These are phyloP conservation scores for Rana temporaria DNA, from an alignment of 2,113 vertebrate genomes.

Conservation along the genomic window DNA sequence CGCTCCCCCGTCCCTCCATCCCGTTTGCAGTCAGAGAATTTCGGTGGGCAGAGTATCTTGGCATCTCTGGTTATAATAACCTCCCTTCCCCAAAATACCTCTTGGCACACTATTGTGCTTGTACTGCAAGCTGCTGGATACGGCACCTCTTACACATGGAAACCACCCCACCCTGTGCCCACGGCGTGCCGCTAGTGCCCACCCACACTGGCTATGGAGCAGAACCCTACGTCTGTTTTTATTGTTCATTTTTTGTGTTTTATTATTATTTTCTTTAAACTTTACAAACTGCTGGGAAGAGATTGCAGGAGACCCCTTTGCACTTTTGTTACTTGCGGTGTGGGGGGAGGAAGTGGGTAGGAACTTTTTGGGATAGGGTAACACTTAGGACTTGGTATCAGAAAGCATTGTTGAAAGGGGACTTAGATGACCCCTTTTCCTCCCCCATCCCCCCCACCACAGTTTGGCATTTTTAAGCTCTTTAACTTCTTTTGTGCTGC, in stretches of 20 bases:
- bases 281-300: neutral
- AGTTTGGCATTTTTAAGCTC: neutral
- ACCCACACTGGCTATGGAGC: neutral
- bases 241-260: neutral
- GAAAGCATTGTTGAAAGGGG: neutral
- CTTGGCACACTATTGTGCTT: slow-evolving; percentile 27
- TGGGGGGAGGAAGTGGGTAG: slow-evolving; percentile 24
- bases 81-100: slow-evolving; percentile 32
- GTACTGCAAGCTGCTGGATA: slow-evolving; percentile 17
- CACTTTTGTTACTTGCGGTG: slow-evolving; percentile 26
- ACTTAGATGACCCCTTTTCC: neutral
- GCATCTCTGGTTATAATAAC: slow-evolving; percentile 39
- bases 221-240: too few species aligned
- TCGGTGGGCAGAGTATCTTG: slow-evolving; percentile 31
- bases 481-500: neutral
- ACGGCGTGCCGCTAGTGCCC: neutral
- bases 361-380: slow-evolving; percentile 13
- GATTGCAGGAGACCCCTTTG: slow-evolving; percentile 13
- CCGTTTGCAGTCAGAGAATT: slow-evolving; percentile 14
- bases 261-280: neutral
- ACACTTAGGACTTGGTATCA: slow-evolving; percentile 1
- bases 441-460: too few species aligned
- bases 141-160: slow-evolving; percentile 1
- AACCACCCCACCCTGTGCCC: slow-evolving; percentile 9
- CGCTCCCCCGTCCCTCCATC: neutral